phyloP scores from a whole-genome alignment of 2,888 invertebrate species.

The Pristionchus fissidentatus region DNA sequence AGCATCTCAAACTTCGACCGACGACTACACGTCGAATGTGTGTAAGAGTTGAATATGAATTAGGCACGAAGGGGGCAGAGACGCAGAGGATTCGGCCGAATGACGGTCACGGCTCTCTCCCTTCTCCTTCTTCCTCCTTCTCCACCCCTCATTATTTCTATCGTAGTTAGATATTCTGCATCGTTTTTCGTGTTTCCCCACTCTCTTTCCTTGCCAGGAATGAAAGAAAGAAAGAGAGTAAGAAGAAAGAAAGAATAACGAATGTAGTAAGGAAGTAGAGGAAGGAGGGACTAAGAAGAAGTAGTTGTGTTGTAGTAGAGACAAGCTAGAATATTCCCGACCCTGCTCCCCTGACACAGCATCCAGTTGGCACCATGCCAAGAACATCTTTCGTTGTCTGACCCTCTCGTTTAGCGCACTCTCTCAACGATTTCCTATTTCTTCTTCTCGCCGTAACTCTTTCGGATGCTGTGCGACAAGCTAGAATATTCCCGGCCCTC shows the following conservation, averaged over 20 bases:
- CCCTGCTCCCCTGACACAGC: too few species aligned
- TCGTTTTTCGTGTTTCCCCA: conserved; percentile 49
- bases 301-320: background rate
- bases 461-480: too few species aligned
- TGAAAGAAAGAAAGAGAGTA: conserved; percentile 31
- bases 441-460: too few species aligned
- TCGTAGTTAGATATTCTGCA: conserved; percentile 38
- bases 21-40: background rate
- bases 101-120: background rate
- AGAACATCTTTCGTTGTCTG: too few species aligned
- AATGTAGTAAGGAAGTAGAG: conserved; percentile 47
- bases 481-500: too few species aligned
- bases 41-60: conserved; percentile 29
- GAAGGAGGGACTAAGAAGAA: conserved; percentile 1
- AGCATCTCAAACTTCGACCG: background rate
- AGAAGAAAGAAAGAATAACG: conserved; percentile 49
- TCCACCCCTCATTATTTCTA: conserved; percentile 47
- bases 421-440: too few species aligned
- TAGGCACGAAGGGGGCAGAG: background rate
- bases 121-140: conserved; percentile 14
- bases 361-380: too few species aligned
- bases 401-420: too few species aligned
- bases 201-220: conserved; percentile 49
- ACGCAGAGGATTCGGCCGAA: background rate
- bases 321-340: background rate